Evolutionary conservation across 2,888 invertebrate species (phyloP).

Genomic region (Gnatocerus cornutus): DNA sequence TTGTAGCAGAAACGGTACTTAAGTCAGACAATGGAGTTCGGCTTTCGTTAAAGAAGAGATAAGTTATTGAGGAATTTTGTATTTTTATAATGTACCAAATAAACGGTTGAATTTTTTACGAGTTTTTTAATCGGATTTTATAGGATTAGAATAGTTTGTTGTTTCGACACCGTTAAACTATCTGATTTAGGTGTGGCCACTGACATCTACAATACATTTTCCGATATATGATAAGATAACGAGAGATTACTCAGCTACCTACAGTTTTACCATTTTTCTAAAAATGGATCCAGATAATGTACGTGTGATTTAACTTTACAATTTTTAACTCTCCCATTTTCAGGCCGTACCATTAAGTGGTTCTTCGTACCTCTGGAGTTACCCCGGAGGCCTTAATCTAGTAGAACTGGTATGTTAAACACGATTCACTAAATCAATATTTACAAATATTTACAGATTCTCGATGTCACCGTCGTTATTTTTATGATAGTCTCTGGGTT

Average conservation of each 20-base stretch:
- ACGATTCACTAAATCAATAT: too few species aligned
- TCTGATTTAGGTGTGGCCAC: neutral
- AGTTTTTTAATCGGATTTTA: too few species aligned
- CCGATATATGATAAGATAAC: conserved; percentile 11
- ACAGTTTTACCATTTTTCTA: neutral
- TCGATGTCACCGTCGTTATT: conserved; percentile 34
- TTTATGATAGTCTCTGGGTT: conserved; percentile 37
- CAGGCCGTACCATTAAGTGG: conserved; percentile 4
- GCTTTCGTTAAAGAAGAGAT: conserved; percentile 55
- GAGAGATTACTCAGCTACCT: neutral
- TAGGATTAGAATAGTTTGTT: too few species aligned
- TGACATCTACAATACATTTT: conserved; percentile 11
- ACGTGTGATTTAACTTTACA: neutral
- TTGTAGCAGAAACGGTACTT: conserved; percentile 72
- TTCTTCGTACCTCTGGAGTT: conserved; percentile 39
- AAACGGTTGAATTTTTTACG: too few species aligned
- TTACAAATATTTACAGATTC: conserved; percentile 20
- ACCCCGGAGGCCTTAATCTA: conserved; percentile 49
- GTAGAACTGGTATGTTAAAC: conserved; percentile 45
- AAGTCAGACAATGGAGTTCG: conserved; percentile 71
- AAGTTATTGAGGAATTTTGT: neutral
- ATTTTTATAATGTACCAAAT: too few species aligned
- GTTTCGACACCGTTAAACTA: too few species aligned
- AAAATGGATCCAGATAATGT: conserved; percentile 26
- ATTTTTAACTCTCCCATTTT: too few species aligned